Evolutionary conservation across 2,113 vertebrate genomes (phyloP).

Genomic region (Poicephalus gulielmi): DNA sequence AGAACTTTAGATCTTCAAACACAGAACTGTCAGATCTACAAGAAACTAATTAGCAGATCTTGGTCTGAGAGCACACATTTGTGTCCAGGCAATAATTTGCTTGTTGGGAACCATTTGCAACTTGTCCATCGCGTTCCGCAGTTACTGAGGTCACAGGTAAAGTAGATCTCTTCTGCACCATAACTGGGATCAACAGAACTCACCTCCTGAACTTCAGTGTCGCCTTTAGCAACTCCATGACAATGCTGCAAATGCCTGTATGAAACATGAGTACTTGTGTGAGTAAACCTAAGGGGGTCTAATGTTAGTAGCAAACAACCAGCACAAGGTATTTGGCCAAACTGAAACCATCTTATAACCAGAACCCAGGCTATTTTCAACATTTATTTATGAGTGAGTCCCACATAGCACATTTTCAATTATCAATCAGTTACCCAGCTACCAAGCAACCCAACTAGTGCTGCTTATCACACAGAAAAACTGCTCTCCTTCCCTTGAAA

Average conservation of each 20-base stretch:
- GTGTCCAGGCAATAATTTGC: neutral
- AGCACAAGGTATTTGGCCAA: neutral
- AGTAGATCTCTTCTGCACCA: neutral
- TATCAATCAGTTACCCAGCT: neutral
- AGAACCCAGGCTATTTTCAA: neutral
- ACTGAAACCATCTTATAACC: neutral
- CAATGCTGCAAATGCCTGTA: neutral
- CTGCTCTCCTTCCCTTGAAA: neutral
- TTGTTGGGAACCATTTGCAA: neutral
- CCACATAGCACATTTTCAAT: neutral
- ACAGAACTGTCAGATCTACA: neutral
- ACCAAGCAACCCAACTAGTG: neutral
- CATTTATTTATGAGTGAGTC: neutral
- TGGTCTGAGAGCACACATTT: neutral
- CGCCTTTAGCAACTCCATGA: neutral
- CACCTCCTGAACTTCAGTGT: neutral
- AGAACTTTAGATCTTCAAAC: neutral
- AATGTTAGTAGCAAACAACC: neutral
- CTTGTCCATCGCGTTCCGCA: neutral
- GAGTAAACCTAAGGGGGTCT: neutral
- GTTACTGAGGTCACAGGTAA: neutral
- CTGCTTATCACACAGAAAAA: neutral
- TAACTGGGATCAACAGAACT: neutral
- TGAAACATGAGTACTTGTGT: fast-evolving
- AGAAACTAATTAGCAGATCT: neutral